Conservation (phyloP, 2,797 vertebrate genomes). For the Falco concolor region DNA sequence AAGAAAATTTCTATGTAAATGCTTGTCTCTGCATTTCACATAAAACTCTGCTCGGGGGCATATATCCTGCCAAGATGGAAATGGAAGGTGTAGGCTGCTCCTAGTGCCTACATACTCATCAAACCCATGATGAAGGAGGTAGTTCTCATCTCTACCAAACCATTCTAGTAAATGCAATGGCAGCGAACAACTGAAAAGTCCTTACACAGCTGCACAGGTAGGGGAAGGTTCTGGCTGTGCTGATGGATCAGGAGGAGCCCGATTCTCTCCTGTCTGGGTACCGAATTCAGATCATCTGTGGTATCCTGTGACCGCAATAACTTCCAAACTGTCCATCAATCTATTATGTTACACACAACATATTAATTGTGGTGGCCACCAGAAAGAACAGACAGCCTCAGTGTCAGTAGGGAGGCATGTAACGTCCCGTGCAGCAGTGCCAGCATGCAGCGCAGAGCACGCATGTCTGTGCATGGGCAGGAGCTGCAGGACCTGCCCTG, state of each 20-base stretch:
- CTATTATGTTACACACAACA: neutral
- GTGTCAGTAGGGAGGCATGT: accelerated
- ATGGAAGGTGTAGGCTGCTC: neutral
- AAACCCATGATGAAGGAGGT: neutral
- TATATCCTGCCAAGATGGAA: neutral
- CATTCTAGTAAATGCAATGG: neutral
- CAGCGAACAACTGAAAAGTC: neutral
- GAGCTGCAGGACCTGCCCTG: neutral
- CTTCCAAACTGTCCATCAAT: neutral
- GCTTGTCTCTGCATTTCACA: neutral
- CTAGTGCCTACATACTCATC: accelerated
- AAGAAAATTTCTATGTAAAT: neutral
- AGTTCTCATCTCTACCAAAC: neutral
- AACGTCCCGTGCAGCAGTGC: neutral
- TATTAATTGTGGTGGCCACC: neutral
- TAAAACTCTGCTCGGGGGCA: neutral
- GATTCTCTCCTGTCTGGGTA: neutral
- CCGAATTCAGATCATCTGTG: neutral
- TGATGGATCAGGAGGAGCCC: neutral
- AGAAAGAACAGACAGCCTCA: neutral
- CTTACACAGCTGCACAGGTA: neutral
- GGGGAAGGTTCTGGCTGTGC: neutral
- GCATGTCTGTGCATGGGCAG: accelerated
- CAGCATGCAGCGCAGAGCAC: accelerated
- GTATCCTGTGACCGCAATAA: neutral